phyloP scores from a whole-genome alignment of 1,140 invertebrate genomes.

The Drosophila carrolli region DNA sequence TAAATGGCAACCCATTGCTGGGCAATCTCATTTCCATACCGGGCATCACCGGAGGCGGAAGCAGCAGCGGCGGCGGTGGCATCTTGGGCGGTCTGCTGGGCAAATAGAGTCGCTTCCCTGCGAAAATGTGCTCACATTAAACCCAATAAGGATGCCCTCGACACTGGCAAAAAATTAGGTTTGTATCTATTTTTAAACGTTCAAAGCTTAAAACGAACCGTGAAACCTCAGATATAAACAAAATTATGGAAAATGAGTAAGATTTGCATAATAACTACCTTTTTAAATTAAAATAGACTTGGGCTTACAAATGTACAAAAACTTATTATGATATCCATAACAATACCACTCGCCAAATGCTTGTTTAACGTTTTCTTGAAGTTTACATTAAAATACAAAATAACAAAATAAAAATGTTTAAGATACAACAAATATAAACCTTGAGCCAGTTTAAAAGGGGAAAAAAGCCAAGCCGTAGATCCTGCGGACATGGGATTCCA shows the following conservation, averaged over 20 bases:
- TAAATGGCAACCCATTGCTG: slow-evolving; percentile 73
- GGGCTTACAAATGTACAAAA: too few species aligned
- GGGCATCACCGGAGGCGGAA: slow-evolving; percentile 55
- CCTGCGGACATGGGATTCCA: background rate
- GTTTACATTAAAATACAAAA: too few species aligned
- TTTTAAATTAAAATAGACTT: too few species aligned
- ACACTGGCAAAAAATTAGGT: slow-evolving; percentile 5
- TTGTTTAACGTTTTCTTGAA: too few species aligned
- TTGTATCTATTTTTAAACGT: background rate
- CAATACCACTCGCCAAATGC: too few species aligned
- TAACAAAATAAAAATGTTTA: background rate
- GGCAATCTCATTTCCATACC: slow-evolving; percentile 71
- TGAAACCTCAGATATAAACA: too few species aligned
- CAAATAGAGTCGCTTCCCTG: slow-evolving; percentile 20
- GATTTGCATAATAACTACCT: too few species aligned
- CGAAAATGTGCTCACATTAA: slow-evolving; percentile 57
- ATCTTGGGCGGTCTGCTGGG: slow-evolving; percentile 52
- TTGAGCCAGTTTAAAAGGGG: background rate
- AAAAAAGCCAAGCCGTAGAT: background rate
- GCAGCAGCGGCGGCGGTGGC: slow-evolving; percentile 38
- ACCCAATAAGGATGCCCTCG: slow-evolving; percentile 40
- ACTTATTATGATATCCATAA: too few species aligned
- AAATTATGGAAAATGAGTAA: background rate
- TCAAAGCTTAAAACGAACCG: too few species aligned
- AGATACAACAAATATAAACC: background rate